phyloP scores from a whole-genome alignment of 2,888 invertebrate species.

The Pristionchus japonicus region DNA sequence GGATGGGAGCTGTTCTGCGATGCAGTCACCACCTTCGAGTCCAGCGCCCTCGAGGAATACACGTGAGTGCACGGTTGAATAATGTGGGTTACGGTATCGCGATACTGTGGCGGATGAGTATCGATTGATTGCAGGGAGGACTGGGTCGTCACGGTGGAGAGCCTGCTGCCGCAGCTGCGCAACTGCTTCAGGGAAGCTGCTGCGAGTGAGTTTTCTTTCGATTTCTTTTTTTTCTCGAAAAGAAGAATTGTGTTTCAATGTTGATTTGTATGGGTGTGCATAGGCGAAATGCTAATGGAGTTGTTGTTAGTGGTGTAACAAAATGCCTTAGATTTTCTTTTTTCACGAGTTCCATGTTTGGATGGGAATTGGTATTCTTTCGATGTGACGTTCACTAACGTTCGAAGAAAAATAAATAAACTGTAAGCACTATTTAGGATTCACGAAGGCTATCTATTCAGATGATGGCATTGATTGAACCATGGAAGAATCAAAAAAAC shows the following conservation, averaged over 20 bases:
- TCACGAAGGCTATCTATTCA: too few species aligned
- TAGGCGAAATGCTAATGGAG: too few species aligned
- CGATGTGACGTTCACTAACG: too few species aligned
- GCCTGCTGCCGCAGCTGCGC: constrained; percentile 39
- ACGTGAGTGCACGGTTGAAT: constrained; percentile 4
- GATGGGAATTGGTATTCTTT: too few species aligned
- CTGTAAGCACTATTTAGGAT: too few species aligned
- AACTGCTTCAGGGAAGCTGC: constrained; percentile 41
- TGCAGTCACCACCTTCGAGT: constrained; percentile 43
- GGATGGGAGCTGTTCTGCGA: constrained; percentile 48
- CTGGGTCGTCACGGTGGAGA: constrained; percentile 47
- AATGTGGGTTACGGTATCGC: background rate
- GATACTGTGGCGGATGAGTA: background rate
- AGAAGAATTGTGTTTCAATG: background rate
- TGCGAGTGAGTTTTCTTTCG: constrained; percentile 42
- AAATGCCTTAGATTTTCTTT: too few species aligned
- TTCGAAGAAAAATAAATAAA: too few species aligned
- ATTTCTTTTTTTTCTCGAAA: too few species aligned
- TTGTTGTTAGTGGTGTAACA: too few species aligned
- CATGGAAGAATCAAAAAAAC: background rate
- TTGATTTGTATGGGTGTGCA: background rate
- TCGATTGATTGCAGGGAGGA: constrained; percentile 42
- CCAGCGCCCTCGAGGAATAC: constrained; percentile 6
- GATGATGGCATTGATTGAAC: background rate
- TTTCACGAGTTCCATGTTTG: too few species aligned